These are phyloP conservation scores for Danio tinwini DNA, from an alignment of 2,797 vertebrate species.

Conservation along the genomic window DNA sequence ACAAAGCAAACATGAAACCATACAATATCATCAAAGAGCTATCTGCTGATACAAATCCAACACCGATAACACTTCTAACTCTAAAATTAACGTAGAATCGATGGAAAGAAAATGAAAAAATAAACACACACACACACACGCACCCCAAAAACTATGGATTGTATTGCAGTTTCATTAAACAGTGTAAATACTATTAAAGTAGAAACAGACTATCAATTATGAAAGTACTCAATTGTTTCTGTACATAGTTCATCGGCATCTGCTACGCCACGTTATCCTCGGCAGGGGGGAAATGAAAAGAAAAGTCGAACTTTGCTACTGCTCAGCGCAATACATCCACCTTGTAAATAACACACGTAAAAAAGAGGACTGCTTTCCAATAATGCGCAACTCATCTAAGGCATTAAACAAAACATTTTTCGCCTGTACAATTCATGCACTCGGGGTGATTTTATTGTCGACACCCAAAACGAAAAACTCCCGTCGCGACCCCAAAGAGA, in stretches of 20 bases:
- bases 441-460: background rate
- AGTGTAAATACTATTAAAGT: constrained; percentile 91
- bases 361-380: constrained; percentile 12
- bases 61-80: constrained; percentile 83
- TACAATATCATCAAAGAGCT: constrained; percentile 76
- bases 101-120: constrained; percentile 81
- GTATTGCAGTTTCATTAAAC: constrained; percentile 94
- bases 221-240: constrained; percentile 85
- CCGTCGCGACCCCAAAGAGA: background rate
- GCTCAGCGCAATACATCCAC: constrained; percentile 6
- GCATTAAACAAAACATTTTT: constrained; percentile 1
- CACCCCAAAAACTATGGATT: constrained; percentile 85
- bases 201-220: constrained; percentile 91
- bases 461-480: background rate
- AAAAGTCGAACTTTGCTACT: constrained; percentile 31
- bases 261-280: constrained; percentile 79
- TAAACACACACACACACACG: constrained; percentile 78
- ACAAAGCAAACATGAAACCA: constrained; percentile 86
- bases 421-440: background rate
- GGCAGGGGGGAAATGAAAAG: background rate
- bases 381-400: constrained; percentile 20
- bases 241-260: constrained; percentile 86
- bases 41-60: constrained; percentile 78
- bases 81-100: constrained; percentile 73
- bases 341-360: constrained; percentile 14